Evolutionary conservation across 2,797 vertebrate genomes (phyloP).

Genomic region (Sphenodon punctatus): DNA sequence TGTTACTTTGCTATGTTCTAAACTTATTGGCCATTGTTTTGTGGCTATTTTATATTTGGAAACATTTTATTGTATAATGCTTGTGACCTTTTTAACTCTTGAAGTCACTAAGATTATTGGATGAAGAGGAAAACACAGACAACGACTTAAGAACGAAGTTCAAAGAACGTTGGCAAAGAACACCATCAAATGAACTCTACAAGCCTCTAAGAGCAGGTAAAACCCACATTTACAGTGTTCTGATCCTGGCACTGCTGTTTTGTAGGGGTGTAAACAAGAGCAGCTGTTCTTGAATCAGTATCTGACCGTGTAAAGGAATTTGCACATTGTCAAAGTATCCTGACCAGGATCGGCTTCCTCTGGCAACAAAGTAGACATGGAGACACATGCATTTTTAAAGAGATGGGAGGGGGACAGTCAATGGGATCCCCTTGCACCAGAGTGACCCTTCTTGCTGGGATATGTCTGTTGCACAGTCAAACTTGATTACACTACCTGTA

Average conservation of each 20-base stretch:
- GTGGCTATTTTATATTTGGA: neutral
- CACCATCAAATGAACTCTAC: slow-evolving; percentile 93
- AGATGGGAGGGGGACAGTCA: no score
- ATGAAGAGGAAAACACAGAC: slow-evolving; percentile 93
- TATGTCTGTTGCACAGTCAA: neutral
- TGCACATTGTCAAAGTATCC: neutral
- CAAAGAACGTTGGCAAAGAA: slow-evolving; percentile 96
- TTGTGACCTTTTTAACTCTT: neutral
- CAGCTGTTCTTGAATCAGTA: neutral
- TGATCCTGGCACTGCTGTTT: neutral
- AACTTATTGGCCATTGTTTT: neutral
- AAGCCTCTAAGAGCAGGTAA: slow-evolving; percentile 91
- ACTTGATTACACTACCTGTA: neutral
- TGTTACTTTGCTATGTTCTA: neutral
- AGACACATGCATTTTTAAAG: no score
- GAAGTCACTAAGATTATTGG: slow-evolving; percentile 91
- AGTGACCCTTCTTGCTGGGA: neutral
- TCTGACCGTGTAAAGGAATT: neutral
- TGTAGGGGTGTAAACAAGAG: neutral
- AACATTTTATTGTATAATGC: neutral
- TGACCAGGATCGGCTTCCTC: no score
- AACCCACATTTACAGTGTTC: neutral
- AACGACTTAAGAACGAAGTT: slow-evolving; percentile 93
- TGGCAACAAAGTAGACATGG: neutral
- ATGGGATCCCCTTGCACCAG: rapidly evolving